Base-by-base conservation (phyloP, 2,888 invertebrate species). In the Drosophila sordidula region DNA sequence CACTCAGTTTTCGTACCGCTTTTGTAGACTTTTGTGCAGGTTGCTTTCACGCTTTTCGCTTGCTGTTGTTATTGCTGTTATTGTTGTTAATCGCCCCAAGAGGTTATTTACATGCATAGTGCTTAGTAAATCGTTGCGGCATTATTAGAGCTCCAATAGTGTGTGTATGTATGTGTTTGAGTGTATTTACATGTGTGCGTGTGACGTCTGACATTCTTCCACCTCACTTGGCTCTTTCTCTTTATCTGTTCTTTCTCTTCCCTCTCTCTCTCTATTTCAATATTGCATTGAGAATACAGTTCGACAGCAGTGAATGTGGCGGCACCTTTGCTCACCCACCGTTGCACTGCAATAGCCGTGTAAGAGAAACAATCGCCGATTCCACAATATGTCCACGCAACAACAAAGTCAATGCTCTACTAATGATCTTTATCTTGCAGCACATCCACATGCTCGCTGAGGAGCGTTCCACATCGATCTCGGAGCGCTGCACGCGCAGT, bases 381-480 rank as follows among this genome's bases (percentile, higher is more conserved):
- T 39, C 39, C 39, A 45, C 45, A 45, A 50, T 4, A 34, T 52
- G 65, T 52, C 5, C 9, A 9, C 16, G 8, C 8, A 16, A 8
- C 12, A 34, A 32, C 52, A 29, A 46, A 32, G 26, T 11, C 47
- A 52, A 59, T 51, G 3, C 41, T 18, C 39, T 26, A 49, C 73
- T 86, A 66, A 84, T 63, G 11, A 32, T 18, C 9, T 42, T 34
- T 51, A 38, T 51, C 14, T 75, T 93, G 38, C 93, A 95, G 95
- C 95, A 95, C 91, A 94, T 95, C 93, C 95, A 95, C 91, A 93
- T 93, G 92, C 94, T 95, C 94, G 95, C 95, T 84, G 95, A 95
- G 91, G 94, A 94, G 58, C 94, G 94, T 75, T 94, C 94, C 89
- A 92, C 94, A 85, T 94, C 94, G 92, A 95, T 94, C 88, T 94